Evolutionary conservation across 2,113 vertebrate species (phyloP), one percentile per base, ranked within the genome.

Genomic region (Onychostoma macrolepis): DNA sequence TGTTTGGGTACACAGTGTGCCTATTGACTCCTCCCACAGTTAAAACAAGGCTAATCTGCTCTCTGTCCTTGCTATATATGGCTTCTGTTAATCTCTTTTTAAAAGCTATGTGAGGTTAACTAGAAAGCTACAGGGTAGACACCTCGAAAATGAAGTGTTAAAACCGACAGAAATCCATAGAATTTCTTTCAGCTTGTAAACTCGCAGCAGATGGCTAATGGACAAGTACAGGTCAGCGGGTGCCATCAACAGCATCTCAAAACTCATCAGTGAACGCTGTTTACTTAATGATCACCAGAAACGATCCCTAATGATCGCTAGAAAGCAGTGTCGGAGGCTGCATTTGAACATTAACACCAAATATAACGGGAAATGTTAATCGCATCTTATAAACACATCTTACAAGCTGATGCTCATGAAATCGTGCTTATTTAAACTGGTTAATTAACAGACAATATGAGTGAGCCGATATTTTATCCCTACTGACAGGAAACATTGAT

Each of bases 1-100:
- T 76, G 41, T 45, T 76, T 4, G 41, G 26, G 38, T 48, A 3
- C 26, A 48, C 24, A 36, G 38, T 41, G 21, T 19, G 72, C 38
- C 9, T 41, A 41, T 1, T 17, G 36, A 36, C 19, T 80, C 36
- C 53, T 38, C 88, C 88, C 87, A 89, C 85, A 88, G 91, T 92
- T 94, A 92, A 94, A 94, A 92, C 90, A 92, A 90, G 91, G 91
- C 92, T 93, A 95, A 94, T 95, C 93, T 92, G 85, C 85, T 84
- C 83, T 87, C 84, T 85, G 91, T 90, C 90, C 91, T 79, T 76
- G 88, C 87, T 72, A 91, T 90, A 91, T 85, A 91, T 91, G 91
- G 87, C 86, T 79, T 78, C 26, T 88, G 84, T 90, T 94, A 93
- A 95, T 95, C 92, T 92, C 89, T 90, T 89, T 93, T 92, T 92